Evolutionary conservation across 2,888 invertebrate genomes (phyloP).

Genomic region (Cosmia pyralina): DNA sequence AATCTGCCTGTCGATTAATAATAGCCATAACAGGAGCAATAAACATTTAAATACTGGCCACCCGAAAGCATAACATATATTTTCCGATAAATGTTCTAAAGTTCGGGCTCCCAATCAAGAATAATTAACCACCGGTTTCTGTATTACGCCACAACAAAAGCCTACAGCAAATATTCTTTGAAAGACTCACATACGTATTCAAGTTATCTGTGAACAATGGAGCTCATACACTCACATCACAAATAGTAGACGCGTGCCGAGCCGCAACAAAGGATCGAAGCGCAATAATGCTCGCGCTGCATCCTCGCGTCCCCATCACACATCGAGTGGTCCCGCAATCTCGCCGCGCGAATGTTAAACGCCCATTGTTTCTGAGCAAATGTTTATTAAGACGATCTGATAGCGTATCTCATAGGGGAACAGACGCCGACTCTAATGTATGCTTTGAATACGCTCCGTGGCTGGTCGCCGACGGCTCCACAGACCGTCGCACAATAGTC

Average conservation of each 20-base stretch:
- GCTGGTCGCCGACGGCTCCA: conserved; percentile 65
- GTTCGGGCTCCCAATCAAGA: conserved; percentile 11
- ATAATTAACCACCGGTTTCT: conserved; percentile 23
- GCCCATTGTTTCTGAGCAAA: conserved; percentile 86
- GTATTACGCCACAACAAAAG: conserved; percentile 37
- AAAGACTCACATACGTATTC: conserved; percentile 58
- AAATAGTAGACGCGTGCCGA: conserved; percentile 68
- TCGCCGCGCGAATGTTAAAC: conserved; percentile 82
- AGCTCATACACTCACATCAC: conserved; percentile 65
- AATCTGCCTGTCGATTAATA: no score
- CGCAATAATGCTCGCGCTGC: conserved; percentile 78
- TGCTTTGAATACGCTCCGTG: conserved; percentile 80
- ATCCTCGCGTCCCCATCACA: conserved; percentile 65
- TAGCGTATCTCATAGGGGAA: conserved; percentile 85
- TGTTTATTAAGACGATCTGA: conserved; percentile 90
- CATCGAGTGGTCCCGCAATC: conserved; percentile 71
- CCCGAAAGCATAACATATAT: neutral
- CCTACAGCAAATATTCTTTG: conserved; percentile 44
- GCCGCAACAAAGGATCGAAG: conserved; percentile 77
- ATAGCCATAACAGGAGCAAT: no score
- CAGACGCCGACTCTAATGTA: conserved; percentile 83
- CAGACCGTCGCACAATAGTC: conserved; percentile 78
- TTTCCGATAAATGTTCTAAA: neutral
- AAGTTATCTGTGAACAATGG: conserved; percentile 62
- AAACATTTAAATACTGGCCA: no score